Percentiles rank a stretch among this genome's conserved stretches.
Conservation (phyloP, 2,797 vertebrate genomes). For the Anableps anableps region DNA sequence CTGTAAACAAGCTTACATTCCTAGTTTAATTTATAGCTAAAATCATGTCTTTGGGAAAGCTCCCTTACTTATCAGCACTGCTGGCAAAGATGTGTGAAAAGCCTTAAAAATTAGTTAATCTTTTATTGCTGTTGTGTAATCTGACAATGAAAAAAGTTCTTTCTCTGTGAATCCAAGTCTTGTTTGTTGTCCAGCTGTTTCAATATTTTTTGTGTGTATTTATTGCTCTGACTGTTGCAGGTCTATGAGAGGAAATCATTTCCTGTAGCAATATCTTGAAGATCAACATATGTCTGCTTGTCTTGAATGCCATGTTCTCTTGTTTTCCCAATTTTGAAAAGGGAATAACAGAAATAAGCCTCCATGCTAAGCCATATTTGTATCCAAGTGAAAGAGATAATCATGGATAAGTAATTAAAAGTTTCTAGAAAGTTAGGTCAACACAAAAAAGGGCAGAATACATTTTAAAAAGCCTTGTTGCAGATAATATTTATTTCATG, state of each 20-base stretch:
- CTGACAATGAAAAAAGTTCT: background rate
- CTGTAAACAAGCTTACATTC: background rate
- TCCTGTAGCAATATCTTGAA: background rate
- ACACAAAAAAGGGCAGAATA: background rate
- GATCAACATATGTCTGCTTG: background rate
- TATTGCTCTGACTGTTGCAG: background rate
- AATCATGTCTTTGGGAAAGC: background rate
- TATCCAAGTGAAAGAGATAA: background rate
- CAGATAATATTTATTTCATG: background rate
- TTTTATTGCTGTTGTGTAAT: background rate
- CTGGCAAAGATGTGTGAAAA: background rate
- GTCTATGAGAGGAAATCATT: background rate
- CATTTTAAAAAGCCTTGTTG: background rate
- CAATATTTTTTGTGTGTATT: background rate
- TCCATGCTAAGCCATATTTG: background rate
- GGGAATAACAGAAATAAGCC: background rate
- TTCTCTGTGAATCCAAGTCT: background rate
- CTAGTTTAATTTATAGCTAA: constrained; percentile 22
- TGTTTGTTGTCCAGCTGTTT: background rate
- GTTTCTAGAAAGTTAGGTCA: background rate
- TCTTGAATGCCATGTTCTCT: background rate
- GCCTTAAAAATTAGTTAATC: background rate
- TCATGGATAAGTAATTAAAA: background rate
- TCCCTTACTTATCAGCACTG: background rate
- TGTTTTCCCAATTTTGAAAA: background rate